Percentiles rank a stretch among this genome's conserved stretches.
Conservation (phyloP, 1,140 invertebrate genomes). For the Bactericera cockerelli region DNA sequence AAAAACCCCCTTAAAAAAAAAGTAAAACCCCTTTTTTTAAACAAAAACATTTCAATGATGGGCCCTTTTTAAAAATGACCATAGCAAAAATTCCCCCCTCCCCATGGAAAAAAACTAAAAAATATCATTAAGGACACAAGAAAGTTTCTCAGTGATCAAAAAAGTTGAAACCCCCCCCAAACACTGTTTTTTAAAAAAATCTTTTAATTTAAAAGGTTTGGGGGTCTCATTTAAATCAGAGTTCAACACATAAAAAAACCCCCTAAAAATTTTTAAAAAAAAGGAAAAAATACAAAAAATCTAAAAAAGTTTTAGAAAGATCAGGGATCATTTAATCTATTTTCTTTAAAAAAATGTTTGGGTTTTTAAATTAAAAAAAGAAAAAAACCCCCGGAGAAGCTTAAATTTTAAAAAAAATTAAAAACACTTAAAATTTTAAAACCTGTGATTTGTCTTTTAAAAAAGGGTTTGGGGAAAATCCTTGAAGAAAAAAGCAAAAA, state of each 20-base stretch:
- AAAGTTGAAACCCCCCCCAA: constrained; percentile 3
- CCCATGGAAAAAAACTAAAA: too few species aligned
- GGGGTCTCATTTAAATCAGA: constrained; percentile 40
- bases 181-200: too few species aligned
- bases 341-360: constrained; percentile 53
- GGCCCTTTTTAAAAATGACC: too few species aligned
- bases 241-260: constrained; percentile 14
- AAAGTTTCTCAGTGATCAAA: constrained; percentile 22
- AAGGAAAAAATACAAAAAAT: constrained; percentile 23
- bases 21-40: too few species aligned
- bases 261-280: constrained; percentile 11
- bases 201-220: constrained; percentile 31
- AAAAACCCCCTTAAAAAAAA: too few species aligned
- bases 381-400: constrained; percentile 57
- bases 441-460: not conserved
- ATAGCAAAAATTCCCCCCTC: too few species aligned
- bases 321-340: constrained; percentile 31
- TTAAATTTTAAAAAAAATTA: constrained; percentile 8
- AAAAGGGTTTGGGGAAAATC: not conserved
- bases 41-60: too few species aligned
- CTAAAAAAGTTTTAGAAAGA: constrained; percentile 26
- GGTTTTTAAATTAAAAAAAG: constrained; percentile 45
- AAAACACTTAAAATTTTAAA: constrained; percentile 15
- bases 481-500: constrained; percentile 7
- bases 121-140: too few species aligned